A percentile compares a stretch with the other conserved stretches of the same genome.
Conservation (phyloP, 2,113 vertebrate species). For the Ochotona princeps region DNA sequence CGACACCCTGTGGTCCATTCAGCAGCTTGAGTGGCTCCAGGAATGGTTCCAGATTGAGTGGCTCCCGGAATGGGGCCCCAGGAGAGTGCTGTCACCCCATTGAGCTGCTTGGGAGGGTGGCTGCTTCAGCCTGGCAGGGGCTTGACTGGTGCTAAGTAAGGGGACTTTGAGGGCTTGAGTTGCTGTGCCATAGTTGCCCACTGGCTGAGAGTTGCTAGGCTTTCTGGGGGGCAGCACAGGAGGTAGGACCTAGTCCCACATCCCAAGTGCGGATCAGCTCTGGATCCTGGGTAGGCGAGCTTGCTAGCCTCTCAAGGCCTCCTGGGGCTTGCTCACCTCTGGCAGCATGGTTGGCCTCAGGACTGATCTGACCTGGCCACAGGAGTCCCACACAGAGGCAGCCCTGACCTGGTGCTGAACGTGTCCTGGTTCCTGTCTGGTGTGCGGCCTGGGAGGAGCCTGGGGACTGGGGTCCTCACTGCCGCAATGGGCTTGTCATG, state of each 20-base stretch:
- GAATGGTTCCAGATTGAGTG: too few relatives aligned
- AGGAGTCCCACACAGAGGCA: slow-evolving; percentile 14
- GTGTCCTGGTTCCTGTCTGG: neutral
- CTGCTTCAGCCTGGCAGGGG: neutral
- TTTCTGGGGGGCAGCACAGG: fast-evolving
- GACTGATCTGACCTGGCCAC: neutral
- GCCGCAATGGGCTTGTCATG: too few relatives aligned
- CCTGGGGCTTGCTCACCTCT: slow-evolving; percentile 37
- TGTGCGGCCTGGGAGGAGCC: neutral
- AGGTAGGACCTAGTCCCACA: neutral
- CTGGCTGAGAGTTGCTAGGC: neutral
- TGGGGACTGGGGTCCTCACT: neutral
- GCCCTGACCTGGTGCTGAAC: neutral
- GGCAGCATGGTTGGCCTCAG: neutral
- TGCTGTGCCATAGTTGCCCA: too few relatives aligned
- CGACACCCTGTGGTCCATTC: too few relatives aligned
- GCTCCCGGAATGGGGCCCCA: neutral
- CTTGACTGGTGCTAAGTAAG: neutral
- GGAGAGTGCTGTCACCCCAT: neutral
- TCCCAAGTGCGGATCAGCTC: neutral
- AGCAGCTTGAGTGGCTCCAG: too few relatives aligned
- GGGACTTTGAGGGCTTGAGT: too few relatives aligned
- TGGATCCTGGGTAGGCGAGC: neutral
- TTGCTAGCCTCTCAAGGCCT: neutral
- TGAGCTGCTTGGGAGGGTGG: neutral